Base-by-base conservation (phyloP, 2,113 vertebrate species). In the Varanus salvator region DNA sequence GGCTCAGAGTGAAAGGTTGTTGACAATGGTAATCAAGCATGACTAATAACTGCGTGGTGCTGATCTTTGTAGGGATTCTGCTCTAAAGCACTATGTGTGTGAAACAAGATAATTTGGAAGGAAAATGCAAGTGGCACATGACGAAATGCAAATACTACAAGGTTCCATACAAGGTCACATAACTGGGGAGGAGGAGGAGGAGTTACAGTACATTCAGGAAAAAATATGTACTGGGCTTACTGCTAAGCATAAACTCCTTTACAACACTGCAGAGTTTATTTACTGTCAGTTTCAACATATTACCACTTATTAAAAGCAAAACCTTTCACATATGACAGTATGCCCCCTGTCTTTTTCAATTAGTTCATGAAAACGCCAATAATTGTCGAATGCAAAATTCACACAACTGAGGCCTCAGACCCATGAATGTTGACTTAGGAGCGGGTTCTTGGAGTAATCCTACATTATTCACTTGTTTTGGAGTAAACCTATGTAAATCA, bases 11-110 rank as follows among this genome's bases (percentile, higher is more conserved):
- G 90, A 92, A 94, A 94, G 90, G 88, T 0, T 94, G 93, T 87
- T 96, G 91, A 95, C 95, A 95, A 92, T 72, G 85, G 85, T 91
- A 95, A 95, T 88, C 89, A 90, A 87, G 80, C 17, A 5, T 92
- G 91, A 92, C 94, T 94, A 93, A 95, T 92, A 90, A 94, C 68
- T 0, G 1, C 72, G 44, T 64, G 90, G 89, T 1, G 0, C 50
- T 89, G 64, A 48, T 81, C 89, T 95, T 96, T 94, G 85, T 77
- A 94, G 81, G 81, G 87, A 87, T 90, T 95, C 88, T 91, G 76
- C 90, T 87, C 94, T 90, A 94, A 96, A 81, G 83, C 44, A 84
- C 74, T 25, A 81, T 78, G 66, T 8, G 23, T 91, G 87, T 86
- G 75, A 90, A 93, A 93, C 68, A 85, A 92, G 84, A 92, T 93